Conservation (phyloP, 1,140 invertebrate species). For the Drosophila obscura region DNA sequence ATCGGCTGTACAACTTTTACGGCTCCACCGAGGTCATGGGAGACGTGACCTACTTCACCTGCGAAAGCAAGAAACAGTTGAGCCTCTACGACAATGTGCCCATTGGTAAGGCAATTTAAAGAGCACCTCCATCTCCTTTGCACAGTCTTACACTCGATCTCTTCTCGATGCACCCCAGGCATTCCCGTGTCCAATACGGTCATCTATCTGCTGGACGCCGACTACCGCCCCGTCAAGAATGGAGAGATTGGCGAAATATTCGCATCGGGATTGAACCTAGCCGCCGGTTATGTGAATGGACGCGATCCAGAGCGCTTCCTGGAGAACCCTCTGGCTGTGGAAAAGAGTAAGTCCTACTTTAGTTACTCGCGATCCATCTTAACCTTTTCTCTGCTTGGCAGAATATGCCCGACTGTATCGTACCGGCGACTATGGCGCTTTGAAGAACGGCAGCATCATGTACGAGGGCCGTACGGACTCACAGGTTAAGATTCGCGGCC, state of each 20-base stretch:
- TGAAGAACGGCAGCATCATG: slow-evolving; percentile 88
- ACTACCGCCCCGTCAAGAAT: slow-evolving; percentile 87
- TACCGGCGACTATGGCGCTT: slow-evolving; percentile 92
- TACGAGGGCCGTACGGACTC: slow-evolving; percentile 94
- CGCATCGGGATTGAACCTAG: slow-evolving; percentile 90
- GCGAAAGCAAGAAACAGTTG: slow-evolving; percentile 86
- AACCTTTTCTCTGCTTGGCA: slow-evolving; percentile 61
- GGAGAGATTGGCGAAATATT: slow-evolving; percentile 92
- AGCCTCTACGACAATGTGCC: slow-evolving; percentile 88
- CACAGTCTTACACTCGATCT: slow-evolving; percentile 84
- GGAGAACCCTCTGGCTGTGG: slow-evolving; percentile 88
- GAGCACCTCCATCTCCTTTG: neutral
- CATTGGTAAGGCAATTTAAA: slow-evolving; percentile 86
- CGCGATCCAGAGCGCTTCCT: slow-evolving; percentile 89
- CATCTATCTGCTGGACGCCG: slow-evolving; percentile 90
- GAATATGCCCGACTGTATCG: slow-evolving; percentile 89
- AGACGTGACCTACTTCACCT: slow-evolving; percentile 89
- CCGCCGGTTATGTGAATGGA: slow-evolving; percentile 91
- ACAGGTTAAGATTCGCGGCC: slow-evolving; percentile 94
- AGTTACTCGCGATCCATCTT: neutral
- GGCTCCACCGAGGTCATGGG: slow-evolving; percentile 95
- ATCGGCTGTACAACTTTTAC: slow-evolving; percentile 92
- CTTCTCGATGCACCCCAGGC: slow-evolving; percentile 18
- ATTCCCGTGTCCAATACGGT: slow-evolving; percentile 90
- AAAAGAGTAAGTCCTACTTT: slow-evolving; percentile 85